These are phyloP conservation scores for Meles meles DNA, from an alignment of 2,113 vertebrate genomes.

Conservation along the genomic window DNA sequence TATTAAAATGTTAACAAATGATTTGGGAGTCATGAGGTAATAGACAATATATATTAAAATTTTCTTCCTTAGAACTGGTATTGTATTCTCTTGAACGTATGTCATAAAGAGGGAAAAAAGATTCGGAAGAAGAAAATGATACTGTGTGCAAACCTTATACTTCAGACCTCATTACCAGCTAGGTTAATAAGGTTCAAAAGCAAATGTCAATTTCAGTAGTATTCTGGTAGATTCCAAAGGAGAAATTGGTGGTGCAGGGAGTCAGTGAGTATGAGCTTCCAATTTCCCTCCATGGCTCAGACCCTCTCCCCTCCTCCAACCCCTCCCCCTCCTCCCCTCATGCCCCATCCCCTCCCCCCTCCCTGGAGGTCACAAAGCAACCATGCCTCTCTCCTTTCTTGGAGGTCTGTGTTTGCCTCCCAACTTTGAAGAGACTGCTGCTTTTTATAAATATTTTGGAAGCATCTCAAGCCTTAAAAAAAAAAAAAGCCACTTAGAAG, in stretches of 20 bases:
- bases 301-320: accelerated
- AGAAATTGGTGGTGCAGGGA: background rate
- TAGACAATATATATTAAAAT: background rate
- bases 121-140: background rate
- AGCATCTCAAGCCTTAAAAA: conserved; percentile 35
- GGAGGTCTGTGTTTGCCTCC: background rate
- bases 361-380: background rate
- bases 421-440: conserved; percentile 18
- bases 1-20: background rate
- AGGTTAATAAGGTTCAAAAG: background rate
- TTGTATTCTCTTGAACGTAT: background rate
- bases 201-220: background rate
- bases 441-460: conserved; percentile 60
- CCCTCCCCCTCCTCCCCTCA: accelerated
- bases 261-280: accelerated
- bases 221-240: background rate
- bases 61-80: background rate
- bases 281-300: background rate
- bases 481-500: conserved; percentile 36
- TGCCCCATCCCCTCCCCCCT: too few species aligned
- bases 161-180: background rate
- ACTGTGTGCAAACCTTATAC: background rate
- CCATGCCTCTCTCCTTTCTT: background rate
- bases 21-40: background rate
- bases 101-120: background rate